Conservation (phyloP, 2,113 vertebrate species). For the Pantherophis guttatus region DNA sequence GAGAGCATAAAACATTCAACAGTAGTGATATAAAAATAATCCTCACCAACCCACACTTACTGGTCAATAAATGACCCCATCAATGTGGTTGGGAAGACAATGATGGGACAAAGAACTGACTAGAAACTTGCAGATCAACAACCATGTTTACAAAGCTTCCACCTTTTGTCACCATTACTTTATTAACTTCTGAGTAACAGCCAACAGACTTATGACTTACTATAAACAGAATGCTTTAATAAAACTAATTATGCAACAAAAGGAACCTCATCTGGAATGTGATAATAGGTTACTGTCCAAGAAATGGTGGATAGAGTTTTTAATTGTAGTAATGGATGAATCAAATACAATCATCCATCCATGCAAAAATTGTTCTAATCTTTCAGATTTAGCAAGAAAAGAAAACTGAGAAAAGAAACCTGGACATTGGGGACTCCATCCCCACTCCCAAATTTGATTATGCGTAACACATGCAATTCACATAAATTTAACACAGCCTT, state of each 20-base stretch:
- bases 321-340: conserved; percentile 28
- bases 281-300: conserved; percentile 29
- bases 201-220: conserved; percentile 31
- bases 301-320: conserved; percentile 27
- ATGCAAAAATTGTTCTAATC: conserved; percentile 23
- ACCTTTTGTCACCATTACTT: conserved; percentile 22
- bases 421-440: background rate
- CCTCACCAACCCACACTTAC: background rate
- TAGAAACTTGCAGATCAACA: conserved; percentile 5
- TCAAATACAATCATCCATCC: conserved; percentile 19
- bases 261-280: conserved; percentile 19
- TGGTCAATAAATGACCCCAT: conserved; percentile 41
- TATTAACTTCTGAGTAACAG: background rate
- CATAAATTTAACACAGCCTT: background rate
- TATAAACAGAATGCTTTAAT: conserved; percentile 39
- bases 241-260: conserved; percentile 35
- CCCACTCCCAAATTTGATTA: background rate
- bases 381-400: conserved; percentile 36
- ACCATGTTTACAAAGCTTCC: conserved; percentile 19
- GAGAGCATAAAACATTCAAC: conserved; percentile 1
- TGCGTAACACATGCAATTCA: background rate
- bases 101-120: conserved; percentile 9
- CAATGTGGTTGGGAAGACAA: conserved; percentile 16
- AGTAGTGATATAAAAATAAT: conserved; percentile 33
- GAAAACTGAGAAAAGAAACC: conserved; percentile 5